phyloP scores from a whole-genome alignment of 37 sponge, comb jelly and placozoan species.

The Chondrilla cf. caribensis region DNA sequence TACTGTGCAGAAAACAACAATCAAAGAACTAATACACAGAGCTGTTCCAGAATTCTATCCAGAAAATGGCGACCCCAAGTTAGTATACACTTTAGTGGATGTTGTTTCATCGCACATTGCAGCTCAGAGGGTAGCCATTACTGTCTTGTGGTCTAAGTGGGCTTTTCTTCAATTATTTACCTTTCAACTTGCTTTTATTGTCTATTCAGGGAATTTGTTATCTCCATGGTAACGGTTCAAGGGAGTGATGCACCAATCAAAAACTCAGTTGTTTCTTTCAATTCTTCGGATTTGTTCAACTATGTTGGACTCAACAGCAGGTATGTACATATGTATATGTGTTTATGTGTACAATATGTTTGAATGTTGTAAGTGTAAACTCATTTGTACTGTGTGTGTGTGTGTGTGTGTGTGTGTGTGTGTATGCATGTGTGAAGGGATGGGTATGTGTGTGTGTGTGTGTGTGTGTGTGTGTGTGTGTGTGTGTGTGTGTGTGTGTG shows the following conservation, averaged over 20 bases:
- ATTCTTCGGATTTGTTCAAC: constrained; percentile 65
- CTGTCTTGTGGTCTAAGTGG: too few relatives aligned
- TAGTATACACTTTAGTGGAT: background rate
- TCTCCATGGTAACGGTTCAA: constrained; percentile 71
- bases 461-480: background rate
- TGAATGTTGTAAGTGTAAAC: background rate
- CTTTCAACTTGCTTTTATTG: too few relatives aligned
- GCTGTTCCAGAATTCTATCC: constrained; percentile 74
- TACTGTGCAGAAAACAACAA: constrained; percentile 41
- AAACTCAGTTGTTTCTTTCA: constrained; percentile 66
- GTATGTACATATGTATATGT: constrained; percentile 9
- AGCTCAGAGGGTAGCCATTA: too few relatives aligned
- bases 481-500: background rate
- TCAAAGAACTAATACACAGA: constrained; percentile 48
- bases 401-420: background rate
- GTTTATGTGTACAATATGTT: background rate
- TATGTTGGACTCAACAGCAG: constrained; percentile 66
- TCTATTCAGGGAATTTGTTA: constrained; percentile 56
- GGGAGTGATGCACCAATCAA: constrained; percentile 63
- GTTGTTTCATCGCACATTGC: too few relatives aligned
- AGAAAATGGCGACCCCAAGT: constrained; percentile 27
- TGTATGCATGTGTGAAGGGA: background rate
- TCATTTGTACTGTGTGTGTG: background rate
- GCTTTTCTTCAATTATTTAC: too few relatives aligned
- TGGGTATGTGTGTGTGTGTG: background rate